These are phyloP conservation scores for Chloropsis cyanopogon DNA, from an alignment of 2,113 vertebrate genomes.

Conservation along the genomic window DNA sequence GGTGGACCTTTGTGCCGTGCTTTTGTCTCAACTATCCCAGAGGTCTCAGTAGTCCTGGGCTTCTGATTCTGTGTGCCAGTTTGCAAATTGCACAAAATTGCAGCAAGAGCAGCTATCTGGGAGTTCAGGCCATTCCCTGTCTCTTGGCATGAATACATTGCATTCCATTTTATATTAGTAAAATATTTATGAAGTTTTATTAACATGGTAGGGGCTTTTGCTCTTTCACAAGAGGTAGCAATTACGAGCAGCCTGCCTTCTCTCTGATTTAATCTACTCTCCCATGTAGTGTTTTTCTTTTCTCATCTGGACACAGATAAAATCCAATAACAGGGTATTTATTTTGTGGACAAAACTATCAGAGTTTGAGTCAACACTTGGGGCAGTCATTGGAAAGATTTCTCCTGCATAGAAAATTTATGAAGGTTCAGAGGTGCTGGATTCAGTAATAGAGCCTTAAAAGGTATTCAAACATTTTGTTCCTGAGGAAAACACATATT, in stretches of 20 bases:
- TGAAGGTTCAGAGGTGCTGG: not conserved
- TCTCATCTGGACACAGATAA: constrained; percentile 4
- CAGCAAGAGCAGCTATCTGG: not conserved
- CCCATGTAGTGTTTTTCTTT: constrained; percentile 39
- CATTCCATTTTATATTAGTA: constrained; percentile 39
- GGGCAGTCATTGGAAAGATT: not conserved
- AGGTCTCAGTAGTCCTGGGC: not conserved
- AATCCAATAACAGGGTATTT: constrained; percentile 21
- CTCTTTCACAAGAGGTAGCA: constrained; percentile 23
- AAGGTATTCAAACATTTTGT: constrained; percentile 15
- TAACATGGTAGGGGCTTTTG: constrained; percentile 1
- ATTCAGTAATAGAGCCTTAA: constrained; percentile 19
- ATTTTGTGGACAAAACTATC: not conserved
- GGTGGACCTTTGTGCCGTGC: not conserved
- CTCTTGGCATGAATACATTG: not conserved
- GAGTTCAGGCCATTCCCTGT: not conserved
- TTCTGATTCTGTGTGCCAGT: not conserved
- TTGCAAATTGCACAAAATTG: not conserved
- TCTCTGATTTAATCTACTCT: constrained; percentile 27
- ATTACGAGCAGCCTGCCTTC: not conserved
- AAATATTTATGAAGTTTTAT: constrained; percentile 51
- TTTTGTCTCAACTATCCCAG: fast-evolving
- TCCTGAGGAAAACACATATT: not conserved
- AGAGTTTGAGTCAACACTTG: not conserved
- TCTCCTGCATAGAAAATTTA: constrained; percentile 28